Evolutionary conservation across 2,888 invertebrate species (phyloP).

Genomic region (Lasioglossum leucozonium): DNA sequence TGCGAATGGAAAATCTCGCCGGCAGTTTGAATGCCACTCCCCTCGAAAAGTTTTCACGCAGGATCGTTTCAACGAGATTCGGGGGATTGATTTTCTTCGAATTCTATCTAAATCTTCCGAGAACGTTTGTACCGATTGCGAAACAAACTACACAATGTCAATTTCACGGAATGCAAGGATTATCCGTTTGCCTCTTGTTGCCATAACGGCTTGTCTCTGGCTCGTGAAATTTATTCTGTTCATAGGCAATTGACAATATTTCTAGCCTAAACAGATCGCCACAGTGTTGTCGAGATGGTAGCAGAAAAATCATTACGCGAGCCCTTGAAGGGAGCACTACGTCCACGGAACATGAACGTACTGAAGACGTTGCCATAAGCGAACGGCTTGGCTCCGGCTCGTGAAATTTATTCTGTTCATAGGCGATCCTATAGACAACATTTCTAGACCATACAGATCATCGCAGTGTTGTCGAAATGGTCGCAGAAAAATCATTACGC

Average conservation of each 20-base stretch:
- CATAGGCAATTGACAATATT: too few relatives aligned
- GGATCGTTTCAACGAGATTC: not conserved
- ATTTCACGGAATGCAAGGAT: too few relatives aligned
- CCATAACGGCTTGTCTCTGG: not conserved
- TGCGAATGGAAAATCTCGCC: not conserved
- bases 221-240: too few relatives aligned
- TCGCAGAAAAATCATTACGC: not conserved
- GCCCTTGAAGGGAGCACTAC: too few relatives aligned
- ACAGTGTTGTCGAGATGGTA: too few relatives aligned
- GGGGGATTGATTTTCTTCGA: not conserved
- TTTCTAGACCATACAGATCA: not conserved
- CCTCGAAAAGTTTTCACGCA: not conserved
- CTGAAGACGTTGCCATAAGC: too few relatives aligned
- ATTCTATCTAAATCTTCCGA: not conserved
- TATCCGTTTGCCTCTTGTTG: not conserved
- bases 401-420: too few relatives aligned
- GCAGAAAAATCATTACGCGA: too few relatives aligned
- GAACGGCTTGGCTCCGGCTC: too few relatives aligned
- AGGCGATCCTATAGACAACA: too few relatives aligned
- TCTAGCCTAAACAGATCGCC: too few relatives aligned
- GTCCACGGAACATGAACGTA: too few relatives aligned
- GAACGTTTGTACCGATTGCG: not conserved
- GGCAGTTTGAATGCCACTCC: not conserved
- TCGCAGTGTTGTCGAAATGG: not conserved
- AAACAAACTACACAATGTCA: not conserved